phyloP scores from a whole-genome alignment of 2,113 vertebrate genomes.

The Gnathonemus echidnorhynchus region DNA sequence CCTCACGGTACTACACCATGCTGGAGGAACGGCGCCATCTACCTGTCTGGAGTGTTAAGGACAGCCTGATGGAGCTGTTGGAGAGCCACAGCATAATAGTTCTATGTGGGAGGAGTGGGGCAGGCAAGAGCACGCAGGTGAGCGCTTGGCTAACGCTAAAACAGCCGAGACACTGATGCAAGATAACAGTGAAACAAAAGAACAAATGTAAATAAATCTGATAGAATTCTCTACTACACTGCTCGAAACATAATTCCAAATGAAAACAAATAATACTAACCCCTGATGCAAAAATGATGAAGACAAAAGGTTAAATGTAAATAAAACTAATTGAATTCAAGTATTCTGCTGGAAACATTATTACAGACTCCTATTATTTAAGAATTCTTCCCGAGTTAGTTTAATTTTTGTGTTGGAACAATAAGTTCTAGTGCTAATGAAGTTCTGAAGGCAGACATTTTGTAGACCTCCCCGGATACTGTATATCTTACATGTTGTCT shows the following conservation, averaged over 20 bases:
- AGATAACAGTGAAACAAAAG: neutral
- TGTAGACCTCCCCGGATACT: neutral
- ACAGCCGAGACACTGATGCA: neutral
- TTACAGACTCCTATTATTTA: neutral
- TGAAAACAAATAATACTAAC: neutral
- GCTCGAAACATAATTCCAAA: neutral
- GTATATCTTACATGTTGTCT: neutral
- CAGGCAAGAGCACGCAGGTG: slow-evolving; percentile 92
- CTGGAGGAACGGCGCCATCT: slow-evolving; percentile 68
- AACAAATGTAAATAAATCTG: neutral
- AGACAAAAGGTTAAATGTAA: neutral
- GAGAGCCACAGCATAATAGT: slow-evolving; percentile 73
- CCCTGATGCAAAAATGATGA: neutral
- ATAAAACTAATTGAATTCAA: neutral
- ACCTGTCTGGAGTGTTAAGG: slow-evolving; percentile 72
- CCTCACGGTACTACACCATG: slow-evolving; percentile 81
- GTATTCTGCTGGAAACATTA: neutral
- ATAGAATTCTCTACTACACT: neutral
- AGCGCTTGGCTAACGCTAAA: neutral
- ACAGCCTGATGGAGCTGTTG: slow-evolving; percentile 75
- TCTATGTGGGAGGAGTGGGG: slow-evolving; percentile 70
- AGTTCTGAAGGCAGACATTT: neutral
- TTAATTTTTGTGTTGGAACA: neutral
- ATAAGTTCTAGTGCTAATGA: neutral
- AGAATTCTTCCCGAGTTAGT: neutral